phyloP scores from a whole-genome alignment of 2,797 vertebrate genomes.

The Argyrosomus regius region DNA sequence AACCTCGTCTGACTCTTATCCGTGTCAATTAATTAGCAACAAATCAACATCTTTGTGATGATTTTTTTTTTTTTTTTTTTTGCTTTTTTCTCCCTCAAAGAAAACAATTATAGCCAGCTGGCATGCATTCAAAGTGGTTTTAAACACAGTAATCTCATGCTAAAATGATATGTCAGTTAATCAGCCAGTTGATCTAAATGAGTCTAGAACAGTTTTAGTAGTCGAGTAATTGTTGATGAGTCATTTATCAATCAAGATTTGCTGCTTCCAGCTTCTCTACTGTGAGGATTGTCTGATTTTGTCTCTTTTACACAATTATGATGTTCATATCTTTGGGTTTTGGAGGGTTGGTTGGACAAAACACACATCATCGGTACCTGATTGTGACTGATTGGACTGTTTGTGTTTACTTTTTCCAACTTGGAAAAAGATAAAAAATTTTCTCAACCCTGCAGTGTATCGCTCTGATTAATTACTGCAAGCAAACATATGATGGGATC shows the following conservation, averaged over 20 bases:
- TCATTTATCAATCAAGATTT: slow-evolving; percentile 12
- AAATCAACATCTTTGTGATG: slow-evolving; percentile 42
- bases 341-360: no score
- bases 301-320: background rate
- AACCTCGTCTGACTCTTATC: slow-evolving; percentile 35
- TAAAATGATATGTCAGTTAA: background rate
- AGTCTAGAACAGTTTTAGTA: background rate
- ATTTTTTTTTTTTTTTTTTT: background rate
- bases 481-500: background rate
- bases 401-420: background rate
- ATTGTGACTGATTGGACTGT: background rate
- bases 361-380: background rate
- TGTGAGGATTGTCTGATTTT: background rate
- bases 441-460: background rate
- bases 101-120: slow-evolving; percentile 23
- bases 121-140: background rate
- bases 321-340: background rate
- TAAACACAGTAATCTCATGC: background rate
- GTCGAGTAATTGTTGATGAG: background rate
- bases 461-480: slow-evolving; percentile 1
- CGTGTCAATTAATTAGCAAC: slow-evolving; percentile 48
- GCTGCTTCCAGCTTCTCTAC: background rate
- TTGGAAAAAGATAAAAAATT: background rate
- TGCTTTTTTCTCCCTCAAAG: background rate
- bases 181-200: background rate